Conservation (phyloP, 2,113 vertebrate species). For the Microtus richardsoni region DNA sequence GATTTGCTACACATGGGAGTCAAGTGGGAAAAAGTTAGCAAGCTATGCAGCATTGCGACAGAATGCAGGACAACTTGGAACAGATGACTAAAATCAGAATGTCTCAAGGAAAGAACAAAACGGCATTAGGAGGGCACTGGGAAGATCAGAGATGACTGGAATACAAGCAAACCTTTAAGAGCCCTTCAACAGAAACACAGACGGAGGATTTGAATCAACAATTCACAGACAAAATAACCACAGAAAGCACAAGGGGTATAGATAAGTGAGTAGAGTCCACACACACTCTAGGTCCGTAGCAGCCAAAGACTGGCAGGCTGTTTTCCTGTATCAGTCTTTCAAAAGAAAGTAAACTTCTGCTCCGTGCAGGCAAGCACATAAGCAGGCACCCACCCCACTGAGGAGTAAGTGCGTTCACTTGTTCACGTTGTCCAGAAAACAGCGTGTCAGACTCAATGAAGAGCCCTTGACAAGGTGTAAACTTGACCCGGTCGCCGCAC, state of each 20-base stretch:
- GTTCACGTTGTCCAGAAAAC: neutral
- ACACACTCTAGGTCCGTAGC: neutral
- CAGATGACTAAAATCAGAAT: neutral
- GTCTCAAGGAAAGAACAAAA: neutral
- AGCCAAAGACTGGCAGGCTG: neutral
- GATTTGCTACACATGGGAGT: neutral
- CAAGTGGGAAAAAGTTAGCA: neutral
- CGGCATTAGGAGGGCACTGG: neutral
- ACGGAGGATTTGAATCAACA: neutral
- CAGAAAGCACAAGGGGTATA: neutral
- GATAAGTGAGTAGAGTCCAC: neutral
- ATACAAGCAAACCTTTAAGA: neutral
- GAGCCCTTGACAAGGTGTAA: neutral
- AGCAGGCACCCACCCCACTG: neutral
- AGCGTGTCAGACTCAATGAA: neutral
- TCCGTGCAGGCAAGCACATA: neutral
- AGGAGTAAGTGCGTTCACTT: neutral
- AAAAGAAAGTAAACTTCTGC: conserved; percentile 47
- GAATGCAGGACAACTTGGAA: neutral
- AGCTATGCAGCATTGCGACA: neutral
- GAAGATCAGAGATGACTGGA: neutral
- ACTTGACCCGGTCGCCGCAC: neutral
- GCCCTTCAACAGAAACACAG: neutral
- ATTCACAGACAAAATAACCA: neutral
- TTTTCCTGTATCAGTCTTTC: neutral